Percentiles rank a stretch among this genome's conserved stretches.
Conservation (phyloP, 2,888 invertebrate species). For the Lasioglossum malachurum region DNA sequence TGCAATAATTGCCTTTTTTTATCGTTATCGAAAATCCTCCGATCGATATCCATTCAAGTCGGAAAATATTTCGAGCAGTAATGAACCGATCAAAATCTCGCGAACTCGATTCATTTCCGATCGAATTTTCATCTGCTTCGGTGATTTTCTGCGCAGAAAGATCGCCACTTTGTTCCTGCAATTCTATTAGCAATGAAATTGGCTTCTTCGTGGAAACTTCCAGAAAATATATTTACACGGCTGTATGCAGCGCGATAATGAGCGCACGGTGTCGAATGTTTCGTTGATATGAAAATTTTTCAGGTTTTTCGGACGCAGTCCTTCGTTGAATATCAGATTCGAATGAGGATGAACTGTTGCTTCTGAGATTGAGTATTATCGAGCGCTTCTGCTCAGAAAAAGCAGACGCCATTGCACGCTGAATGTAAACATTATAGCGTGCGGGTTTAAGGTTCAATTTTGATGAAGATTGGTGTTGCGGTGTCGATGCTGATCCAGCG, state of each 20-base stretch:
- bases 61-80: neutral
- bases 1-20: conserved; percentile 45
- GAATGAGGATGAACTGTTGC: neutral
- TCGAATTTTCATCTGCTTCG: neutral
- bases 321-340: neutral
- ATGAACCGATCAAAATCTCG: neutral
- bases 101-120: neutral
- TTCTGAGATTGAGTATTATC: neutral
- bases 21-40: conserved; percentile 19
- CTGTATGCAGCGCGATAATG: neutral
- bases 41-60: neutral
- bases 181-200: conserved; percentile 33
- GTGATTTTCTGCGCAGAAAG: neutral
- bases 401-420: conserved; percentile 43
- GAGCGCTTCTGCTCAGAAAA: conserved; percentile 25
- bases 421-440: conserved; percentile 33
- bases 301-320: neutral
- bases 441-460: neutral
- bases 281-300: neutral
- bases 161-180: conserved; percentile 5
- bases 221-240: conserved; percentile 30
- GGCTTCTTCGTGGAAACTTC: conserved; percentile 42
- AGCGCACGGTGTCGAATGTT: neutral
- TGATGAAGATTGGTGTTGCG: neutral
- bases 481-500: neutral